Evolutionary conservation across 2,888 invertebrate species (phyloP), one percentile per base, ranked within the genome.

Genomic region (Dolichopus griseipennis): DNA sequence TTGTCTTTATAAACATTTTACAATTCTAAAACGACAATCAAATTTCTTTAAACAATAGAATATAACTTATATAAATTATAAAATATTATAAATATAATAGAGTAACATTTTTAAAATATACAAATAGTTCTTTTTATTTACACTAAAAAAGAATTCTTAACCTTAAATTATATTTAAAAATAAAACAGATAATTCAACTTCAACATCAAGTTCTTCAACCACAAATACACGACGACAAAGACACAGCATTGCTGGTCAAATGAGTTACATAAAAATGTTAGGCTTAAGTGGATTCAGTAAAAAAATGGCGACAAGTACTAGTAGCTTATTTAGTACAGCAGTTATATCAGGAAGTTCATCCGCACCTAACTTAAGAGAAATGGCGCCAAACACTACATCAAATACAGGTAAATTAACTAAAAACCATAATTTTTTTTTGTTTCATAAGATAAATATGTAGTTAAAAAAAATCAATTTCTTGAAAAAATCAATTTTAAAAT

Each of bases 201-300:
- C 79, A 72, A 75, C 76, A 73, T 77, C 79, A 72, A 78, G 78
- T 74, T 78, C 79, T 72, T 78, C 80, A 73, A n/a, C n/a, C n/a
- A 76, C 77, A 72, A 79, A 80, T 74, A 87, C 87, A 83, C 89
- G 91, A 84, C 91, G 91, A 84, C 93, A 93, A 86, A 91, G 93
- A 84, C 93, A 94, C 91, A 93, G 93, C 88, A 92, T 94, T 87
- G 92, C 92, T 85, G 93, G 93, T 85, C 93, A 93, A 89, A 91
- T 92, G 90, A 92, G 89, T 88, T 92, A 92, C 88, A 91, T 90
- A 43, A 87, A 91, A 91, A 88, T 92, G 88, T 87, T 92, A 85
- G 91, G 91, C 78, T 89, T 92, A 83, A 81, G 81, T 78, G 88
- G 86, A 78, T 85, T 86, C 78, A 86, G 86, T 77, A 88, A 88